Base-by-base conservation (phyloP, 1,140 invertebrate species). In the Triops longicaudatus region DNA sequence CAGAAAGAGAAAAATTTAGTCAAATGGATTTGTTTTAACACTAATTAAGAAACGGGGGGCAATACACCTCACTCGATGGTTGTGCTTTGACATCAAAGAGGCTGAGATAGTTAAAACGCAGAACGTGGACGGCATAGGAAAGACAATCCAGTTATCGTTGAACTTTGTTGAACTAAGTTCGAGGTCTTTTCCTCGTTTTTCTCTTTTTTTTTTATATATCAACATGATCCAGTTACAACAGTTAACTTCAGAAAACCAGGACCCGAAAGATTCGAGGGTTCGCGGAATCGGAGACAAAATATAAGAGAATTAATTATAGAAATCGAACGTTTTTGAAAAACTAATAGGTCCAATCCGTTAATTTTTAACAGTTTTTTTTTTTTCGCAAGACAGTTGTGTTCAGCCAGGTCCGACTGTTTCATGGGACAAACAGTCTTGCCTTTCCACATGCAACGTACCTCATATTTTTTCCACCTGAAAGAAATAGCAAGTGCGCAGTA, bases 61-160 rank as follows among this genome's bases (percentile, higher is more conserved):
- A 63, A 63, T n/a, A 63, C 50, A 63, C 50, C 50, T 63, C 50
- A 63, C 50, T 63, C 50, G 50, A 63, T 63, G 50, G 50, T 63
- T 63, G 50, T 63, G 50, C 50, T 63, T 63, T 63, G 50, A 63
- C 50, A 63, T 63, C 50, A 63, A 63, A 63, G 50, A 63, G 50
- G 50, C 50, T 63, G 50, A 63, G 50, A 63, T 63, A 63, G 50
- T 63, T 63, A 63, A 63, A n/a, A 22, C 50, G 22, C 17, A 63
- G 17, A n/a, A 22, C 14, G 22, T 63, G 50, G 17, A 63, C 6
- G 50, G 50, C 50, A 63, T 63, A 63, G 50, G 50, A 63, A 63
- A 63, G 50, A 63, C 50, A 63, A 63, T 63, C 50, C 50, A 63
- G 50, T 63, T 63, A 63, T 63, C 22, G 50, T 63, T 63, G 7